A percentile compares a stretch with the other conserved stretches of the same genome.
Conservation (phyloP, 1,140 invertebrate species). For the Zaprionus gabonicus region DNA sequence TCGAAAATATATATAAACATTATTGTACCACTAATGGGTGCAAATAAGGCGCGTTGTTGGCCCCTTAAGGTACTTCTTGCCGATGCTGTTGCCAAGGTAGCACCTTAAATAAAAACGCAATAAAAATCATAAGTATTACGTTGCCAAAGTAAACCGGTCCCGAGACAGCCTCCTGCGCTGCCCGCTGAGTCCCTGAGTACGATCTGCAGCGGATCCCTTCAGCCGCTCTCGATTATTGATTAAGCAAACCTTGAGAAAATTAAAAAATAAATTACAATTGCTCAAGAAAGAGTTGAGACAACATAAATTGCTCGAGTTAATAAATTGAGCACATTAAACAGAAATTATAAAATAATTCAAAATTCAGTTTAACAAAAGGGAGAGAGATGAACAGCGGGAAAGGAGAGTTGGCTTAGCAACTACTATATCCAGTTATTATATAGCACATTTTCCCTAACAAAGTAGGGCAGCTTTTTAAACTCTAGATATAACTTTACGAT, state of each 20-base stretch:
- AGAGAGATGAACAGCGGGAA: neutral
- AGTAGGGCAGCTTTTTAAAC: too few relatives aligned
- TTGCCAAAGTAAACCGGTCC: conserved; percentile 13
- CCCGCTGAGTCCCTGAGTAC: neutral
- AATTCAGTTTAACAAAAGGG: neutral
- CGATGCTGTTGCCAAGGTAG: neutral
- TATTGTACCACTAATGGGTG: conserved; percentile 4
- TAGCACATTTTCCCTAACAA: too few relatives aligned
- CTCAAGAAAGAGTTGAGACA: neutral
- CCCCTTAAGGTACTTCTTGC: neutral
- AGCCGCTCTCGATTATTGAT: conserved; percentile 1
- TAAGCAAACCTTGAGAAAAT: conserved; percentile 5
- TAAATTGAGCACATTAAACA: neutral
- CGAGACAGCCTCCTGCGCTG: neutral
- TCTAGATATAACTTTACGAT: too few relatives aligned
- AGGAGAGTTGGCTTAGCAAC: neutral
- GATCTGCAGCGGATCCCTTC: neutral
- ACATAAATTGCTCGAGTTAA: neutral
- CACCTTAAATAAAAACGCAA: conserved; percentile 1
- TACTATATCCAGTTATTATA: too few relatives aligned
- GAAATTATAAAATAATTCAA: neutral
- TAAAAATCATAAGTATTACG: conserved; percentile 3
- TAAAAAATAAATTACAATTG: conserved; percentile 11
- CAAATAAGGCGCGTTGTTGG: neutral
- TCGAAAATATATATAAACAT: conserved; percentile 1